Base-by-base conservation (phyloP, 2,797 vertebrate genomes). In the Rhabdomys pumilio region DNA sequence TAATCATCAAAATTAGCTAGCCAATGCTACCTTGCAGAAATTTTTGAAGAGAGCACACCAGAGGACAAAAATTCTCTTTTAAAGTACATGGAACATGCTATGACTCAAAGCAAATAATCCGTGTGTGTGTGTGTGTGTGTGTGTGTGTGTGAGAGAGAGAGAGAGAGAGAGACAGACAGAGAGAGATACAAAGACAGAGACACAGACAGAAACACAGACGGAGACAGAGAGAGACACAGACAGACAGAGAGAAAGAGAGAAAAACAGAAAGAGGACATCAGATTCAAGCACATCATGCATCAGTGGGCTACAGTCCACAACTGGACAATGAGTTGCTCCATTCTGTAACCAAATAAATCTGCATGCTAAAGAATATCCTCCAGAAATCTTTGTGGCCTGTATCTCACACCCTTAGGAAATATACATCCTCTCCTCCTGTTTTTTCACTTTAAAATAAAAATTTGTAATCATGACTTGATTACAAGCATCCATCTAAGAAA, bases 81-180 rank as follows among this genome's bases (percentile, higher is more conserved):
- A 53, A 94, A 75, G 12, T 94, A 92, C 17, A 87, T 11, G 59
- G 91, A 80, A 14, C 85, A 55, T 4, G 92, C 14, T 73, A 90
- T 93, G 88, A 26, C 82, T 97, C 72, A 96, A 94, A 91, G 69
- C 41, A 93, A 96, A 76, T 20, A 91, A 82, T 73, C 55, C 41
- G 8, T 2, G 13, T 53, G 29, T 65, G 55, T 15, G 1, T 41
- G 38, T 31, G 2, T 63, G 81, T 41, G 10, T 55, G 77, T 12
- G 5, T 67, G 13, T 31, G 29, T 65, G 63, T 67, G 65, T 34
- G 7, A 22, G 20, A 59, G 1, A 63, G 3, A 63, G 1, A 63
- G 11, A 31, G 9, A 29, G 61, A 63, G 2, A 63, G 26, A 65
- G 24, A 63, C 9, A 63, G 24, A 63, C 3, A 29, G 24, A 63